phyloP scores from a whole-genome alignment of 2,113 vertebrate species.

The Pachypanchax playfairii region DNA sequence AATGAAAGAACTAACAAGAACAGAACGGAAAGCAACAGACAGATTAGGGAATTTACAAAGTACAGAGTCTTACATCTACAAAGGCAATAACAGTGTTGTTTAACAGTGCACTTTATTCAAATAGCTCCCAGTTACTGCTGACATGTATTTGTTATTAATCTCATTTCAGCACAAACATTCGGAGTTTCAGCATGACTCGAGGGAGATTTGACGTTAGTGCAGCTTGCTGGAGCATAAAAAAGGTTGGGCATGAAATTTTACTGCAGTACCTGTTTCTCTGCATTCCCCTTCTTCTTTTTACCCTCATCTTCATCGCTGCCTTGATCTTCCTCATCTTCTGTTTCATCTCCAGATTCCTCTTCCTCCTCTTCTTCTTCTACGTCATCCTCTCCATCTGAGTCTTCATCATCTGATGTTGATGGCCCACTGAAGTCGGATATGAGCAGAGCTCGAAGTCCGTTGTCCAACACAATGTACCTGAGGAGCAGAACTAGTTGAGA shows the following conservation, averaged over 20 bases:
- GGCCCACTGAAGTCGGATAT: slow-evolving; percentile 89
- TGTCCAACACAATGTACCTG: slow-evolving; percentile 89
- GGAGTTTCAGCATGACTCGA: slow-evolving; percentile 4
- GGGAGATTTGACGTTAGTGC: neutral
- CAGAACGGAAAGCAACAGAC: neutral
- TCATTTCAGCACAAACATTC: neutral
- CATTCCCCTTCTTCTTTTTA: slow-evolving; percentile 80
- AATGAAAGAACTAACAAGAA: neutral
- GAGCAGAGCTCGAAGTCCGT: slow-evolving; percentile 89
- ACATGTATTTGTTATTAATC: neutral
- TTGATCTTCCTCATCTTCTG: slow-evolving; percentile 83
- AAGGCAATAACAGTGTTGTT: neutral
- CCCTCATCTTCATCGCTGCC: slow-evolving; percentile 64
- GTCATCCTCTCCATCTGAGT: slow-evolving; percentile 40
- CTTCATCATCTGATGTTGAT: slow-evolving; percentile 23
- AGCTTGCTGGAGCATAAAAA: neutral
- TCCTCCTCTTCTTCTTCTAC: slow-evolving; percentile 65
- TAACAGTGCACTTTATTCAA: neutral
- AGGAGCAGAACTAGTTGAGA: slow-evolving; percentile 6
- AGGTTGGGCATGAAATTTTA: neutral
- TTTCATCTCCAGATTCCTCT: slow-evolving; percentile 81
- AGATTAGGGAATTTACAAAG: neutral
- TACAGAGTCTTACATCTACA: neutral
- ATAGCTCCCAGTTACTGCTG: neutral
- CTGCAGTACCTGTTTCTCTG: slow-evolving; percentile 89